Evolutionary conservation across 1,140 invertebrate species (phyloP).

Genomic region (Rhynchophorus ferrugineus): DNA sequence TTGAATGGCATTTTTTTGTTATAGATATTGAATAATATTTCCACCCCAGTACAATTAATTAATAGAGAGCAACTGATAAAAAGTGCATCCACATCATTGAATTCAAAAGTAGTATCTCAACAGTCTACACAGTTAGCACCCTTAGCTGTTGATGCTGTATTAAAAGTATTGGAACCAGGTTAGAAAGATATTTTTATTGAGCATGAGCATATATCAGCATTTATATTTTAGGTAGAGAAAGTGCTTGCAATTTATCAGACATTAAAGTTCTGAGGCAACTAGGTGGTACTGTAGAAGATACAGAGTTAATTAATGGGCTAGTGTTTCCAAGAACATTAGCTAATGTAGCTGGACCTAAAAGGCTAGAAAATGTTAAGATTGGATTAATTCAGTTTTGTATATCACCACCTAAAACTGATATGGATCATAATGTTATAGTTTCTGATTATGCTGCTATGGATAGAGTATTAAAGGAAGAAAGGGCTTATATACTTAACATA

Average conservation of each 20-base stretch:
- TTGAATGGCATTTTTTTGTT: too few relatives aligned
- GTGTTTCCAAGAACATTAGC: constrained; percentile 87
- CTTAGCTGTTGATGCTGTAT: constrained; percentile 93
- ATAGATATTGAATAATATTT: constrained; percentile 75
- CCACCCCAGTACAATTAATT: constrained; percentile 76
- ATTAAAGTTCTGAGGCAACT: constrained; percentile 95
- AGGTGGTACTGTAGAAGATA: constrained; percentile 97
- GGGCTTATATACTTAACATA: constrained; percentile 96
- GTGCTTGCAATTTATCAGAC: constrained; percentile 65
- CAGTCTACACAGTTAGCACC: constrained; percentile 91
- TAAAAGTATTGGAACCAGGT: constrained; percentile 62
- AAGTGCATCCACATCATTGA: constrained; percentile 93
- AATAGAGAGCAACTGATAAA: constrained; percentile 87
- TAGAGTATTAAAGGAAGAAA: constrained; percentile 94
- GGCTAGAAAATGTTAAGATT: constrained; percentile 97
- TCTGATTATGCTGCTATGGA: constrained; percentile 99
- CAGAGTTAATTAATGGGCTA: constrained; percentile 90
- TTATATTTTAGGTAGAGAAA: constrained; percentile 46
- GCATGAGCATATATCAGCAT: background rate
- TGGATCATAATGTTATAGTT: constrained; percentile 97
- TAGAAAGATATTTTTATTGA: constrained; percentile 1
- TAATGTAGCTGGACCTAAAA: constrained; percentile 85
- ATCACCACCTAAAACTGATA: constrained; percentile 99
- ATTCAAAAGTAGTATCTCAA: constrained; percentile 99
- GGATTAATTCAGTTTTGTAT: constrained; percentile 99